Percentiles rank a stretch among this genome's conserved stretches.
Conservation (phyloP, 2,888 invertebrate genomes). For the Scaptomyza reducta region DNA sequence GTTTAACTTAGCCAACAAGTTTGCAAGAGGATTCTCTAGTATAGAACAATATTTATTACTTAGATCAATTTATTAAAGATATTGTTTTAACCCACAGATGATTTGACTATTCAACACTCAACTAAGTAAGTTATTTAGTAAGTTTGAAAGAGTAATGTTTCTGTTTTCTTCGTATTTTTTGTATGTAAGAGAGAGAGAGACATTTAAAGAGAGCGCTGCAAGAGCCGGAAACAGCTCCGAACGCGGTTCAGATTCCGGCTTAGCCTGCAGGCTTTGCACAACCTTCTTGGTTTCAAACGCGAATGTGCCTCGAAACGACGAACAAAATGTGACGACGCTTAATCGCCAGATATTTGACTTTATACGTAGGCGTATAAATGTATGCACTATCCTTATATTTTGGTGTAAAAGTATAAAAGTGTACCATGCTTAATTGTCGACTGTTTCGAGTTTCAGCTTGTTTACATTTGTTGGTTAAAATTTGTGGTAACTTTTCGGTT, state of each 20-base stretch:
- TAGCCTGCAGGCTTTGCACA: conserved; percentile 69
- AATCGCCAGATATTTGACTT: conserved; percentile 37
- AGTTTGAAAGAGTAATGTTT: conserved; percentile 31
- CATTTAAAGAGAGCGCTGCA: conserved; percentile 69
- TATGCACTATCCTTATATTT: conserved; percentile 51
- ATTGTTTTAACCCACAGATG: conserved; percentile 12
- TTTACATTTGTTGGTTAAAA: conserved; percentile 56
- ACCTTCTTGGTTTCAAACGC: conserved; percentile 73
- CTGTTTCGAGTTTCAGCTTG: conserved; percentile 27
- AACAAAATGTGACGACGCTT: conserved; percentile 39
- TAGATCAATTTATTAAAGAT: conserved; percentile 30
- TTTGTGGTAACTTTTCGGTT: conserved; percentile 66
- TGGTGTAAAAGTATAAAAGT: conserved; percentile 83
- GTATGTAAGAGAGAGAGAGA: conserved; percentile 51
- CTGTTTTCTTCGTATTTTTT: conserved; percentile 19
- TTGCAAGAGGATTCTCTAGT: conserved; percentile 17
- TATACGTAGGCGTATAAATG: conserved; percentile 33
- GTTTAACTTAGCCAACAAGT: conserved; percentile 41
- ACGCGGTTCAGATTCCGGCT: conserved; percentile 13
- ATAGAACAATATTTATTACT: conserved; percentile 30
- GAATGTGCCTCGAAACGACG: conserved; percentile 63
- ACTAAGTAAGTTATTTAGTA: conserved; percentile 37
- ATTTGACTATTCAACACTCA: conserved; percentile 22
- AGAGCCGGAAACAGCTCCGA: conserved; percentile 27
- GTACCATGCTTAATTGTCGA: conserved; percentile 68